These are phyloP conservation scores for Anolis carolinensis DNA, from an alignment of 2,113 vertebrate genomes.

Conservation along the genomic window DNA sequence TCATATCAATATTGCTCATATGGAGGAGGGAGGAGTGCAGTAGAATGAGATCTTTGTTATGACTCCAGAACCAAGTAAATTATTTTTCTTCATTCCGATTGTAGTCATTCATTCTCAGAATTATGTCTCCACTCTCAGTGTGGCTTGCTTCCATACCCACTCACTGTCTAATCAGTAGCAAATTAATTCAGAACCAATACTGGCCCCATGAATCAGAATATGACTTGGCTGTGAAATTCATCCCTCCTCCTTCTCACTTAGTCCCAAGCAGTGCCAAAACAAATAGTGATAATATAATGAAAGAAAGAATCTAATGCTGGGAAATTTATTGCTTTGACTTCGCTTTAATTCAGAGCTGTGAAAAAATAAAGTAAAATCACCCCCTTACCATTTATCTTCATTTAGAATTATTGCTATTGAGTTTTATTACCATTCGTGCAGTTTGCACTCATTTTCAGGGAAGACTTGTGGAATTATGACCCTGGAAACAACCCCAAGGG, in stretches of 20 bases:
- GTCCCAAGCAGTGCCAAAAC: conserved; percentile 65
- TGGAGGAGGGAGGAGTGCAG: conserved; percentile 21
- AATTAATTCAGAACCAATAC: conserved; percentile 39
- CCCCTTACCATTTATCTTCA: conserved; percentile 50
- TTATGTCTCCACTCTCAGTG: conserved; percentile 48
- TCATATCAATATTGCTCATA: conserved; percentile 26
- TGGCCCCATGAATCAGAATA: conserved; percentile 32
- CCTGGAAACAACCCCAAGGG: background rate
- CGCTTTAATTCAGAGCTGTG: conserved; percentile 25
- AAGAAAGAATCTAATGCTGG: conserved; percentile 60
- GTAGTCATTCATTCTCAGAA: conserved; percentile 49
- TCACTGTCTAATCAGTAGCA: conserved; percentile 26
- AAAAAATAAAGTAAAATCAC: conserved; percentile 34
- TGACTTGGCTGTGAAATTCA: conserved; percentile 49
- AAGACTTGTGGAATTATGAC: conserved; percentile 22
- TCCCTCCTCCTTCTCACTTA: conserved; percentile 34
- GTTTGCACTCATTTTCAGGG: conserved; percentile 28
- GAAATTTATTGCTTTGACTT: conserved; percentile 57
- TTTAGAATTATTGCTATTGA: conserved; percentile 33
- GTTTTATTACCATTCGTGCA: conserved; percentile 13
- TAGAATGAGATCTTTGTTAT: conserved; percentile 48
- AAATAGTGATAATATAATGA: conserved; percentile 66
- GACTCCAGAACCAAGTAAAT: conserved; percentile 44
- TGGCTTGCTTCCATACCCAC: conserved; percentile 32
- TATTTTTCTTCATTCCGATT: conserved; percentile 39